Evolutionary conservation across 1,140 invertebrate species (phyloP).

Genomic region (Drosophila saltans): DNA sequence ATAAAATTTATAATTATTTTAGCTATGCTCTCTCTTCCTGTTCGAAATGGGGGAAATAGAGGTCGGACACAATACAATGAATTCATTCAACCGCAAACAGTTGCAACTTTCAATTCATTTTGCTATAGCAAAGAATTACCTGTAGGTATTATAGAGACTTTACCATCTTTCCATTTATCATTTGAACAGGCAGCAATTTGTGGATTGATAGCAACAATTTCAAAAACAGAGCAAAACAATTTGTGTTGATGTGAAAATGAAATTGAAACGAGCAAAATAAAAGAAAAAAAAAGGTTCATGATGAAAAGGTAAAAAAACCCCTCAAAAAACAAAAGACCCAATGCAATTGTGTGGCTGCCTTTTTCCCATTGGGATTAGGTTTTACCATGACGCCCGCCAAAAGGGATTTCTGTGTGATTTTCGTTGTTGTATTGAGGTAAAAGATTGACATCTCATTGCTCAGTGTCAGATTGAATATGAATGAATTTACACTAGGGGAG

Average conservation of each 20-base stretch:
- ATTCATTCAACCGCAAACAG: conserved; percentile 20
- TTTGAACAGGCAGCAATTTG: conserved; percentile 49
- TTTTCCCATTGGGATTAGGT: conserved; percentile 15
- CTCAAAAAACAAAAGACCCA: not conserved
- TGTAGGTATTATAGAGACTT: conserved; percentile 27
- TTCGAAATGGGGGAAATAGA: not conserved
- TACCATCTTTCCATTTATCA: conserved; percentile 41
- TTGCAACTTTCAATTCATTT: not conserved
- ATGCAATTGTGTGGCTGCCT: conserved; percentile 11
- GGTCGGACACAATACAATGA: not conserved
- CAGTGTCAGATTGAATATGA: conserved; percentile 48
- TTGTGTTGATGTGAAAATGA: conserved; percentile 56
- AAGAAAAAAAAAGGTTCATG: not conserved
- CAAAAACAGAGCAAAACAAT: conserved; percentile 40
- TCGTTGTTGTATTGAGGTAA: conserved; percentile 26
- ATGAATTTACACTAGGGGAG: conserved; percentile 15
- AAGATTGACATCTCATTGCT: conserved; percentile 67
- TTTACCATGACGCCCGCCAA: conserved; percentile 15
- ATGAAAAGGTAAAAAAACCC: not conserved
- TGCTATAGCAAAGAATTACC: conserved; percentile 5
- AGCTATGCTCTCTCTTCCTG: not conserved
- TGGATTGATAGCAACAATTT: conserved; percentile 46
- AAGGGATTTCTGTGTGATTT: conserved; percentile 54
- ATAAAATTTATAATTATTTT: conserved; percentile 7
- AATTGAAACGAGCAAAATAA: conserved; percentile 45